Evolutionary conservation across 2,797 vertebrate species (phyloP), one percentile per base, ranked within the genome.

Genomic region (Epinephelus coioides): DNA sequence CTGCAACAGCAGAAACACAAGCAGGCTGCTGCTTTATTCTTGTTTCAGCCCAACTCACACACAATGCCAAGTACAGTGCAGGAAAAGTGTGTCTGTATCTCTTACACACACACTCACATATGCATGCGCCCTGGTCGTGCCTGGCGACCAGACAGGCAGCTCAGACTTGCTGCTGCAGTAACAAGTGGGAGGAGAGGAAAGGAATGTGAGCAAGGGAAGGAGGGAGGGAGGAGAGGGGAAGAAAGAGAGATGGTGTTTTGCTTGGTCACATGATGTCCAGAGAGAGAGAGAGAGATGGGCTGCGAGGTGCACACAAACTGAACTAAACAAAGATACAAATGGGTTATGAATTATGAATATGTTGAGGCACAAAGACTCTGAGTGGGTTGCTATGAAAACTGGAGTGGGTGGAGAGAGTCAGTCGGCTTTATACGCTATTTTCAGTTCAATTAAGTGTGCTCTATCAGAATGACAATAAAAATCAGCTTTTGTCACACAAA

Each of bases 181-280:
- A 55, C 57, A 11, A 69, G 82, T 76, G 72, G 82, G 86, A 80
- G 84, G 74, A 76, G 61, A 76, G 61, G 70, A 79, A 66, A 71
- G 65, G 80, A 85, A 83, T 87, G 83, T 15, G 69, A 34, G 25
- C 50, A 27, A 21, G 40, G 27, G 60, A 17, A 40, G 27, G 50
- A 70, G 27, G 34, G 17, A 62, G 12, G 40, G 40, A 43, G 40
- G 40, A 13, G 40, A 43, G 43, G 8, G 44, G 30, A 50, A 44
- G 66, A 64, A 50, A 70, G 12, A 34, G 62, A 70, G 70, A 70
- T 2, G 17, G 38, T 55, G 73, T 82, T 88, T 71, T 77, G 65
- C 55, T 81, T 38, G 27, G 76, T 90, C 88, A 85, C 71, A 62
- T 80, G 76, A 68, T 59, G 14, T 59, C 25, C 15, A 71, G 25